Evolutionary conservation across 2,113 vertebrate genomes (phyloP).

Genomic region (Melospiza georgiana): DNA sequence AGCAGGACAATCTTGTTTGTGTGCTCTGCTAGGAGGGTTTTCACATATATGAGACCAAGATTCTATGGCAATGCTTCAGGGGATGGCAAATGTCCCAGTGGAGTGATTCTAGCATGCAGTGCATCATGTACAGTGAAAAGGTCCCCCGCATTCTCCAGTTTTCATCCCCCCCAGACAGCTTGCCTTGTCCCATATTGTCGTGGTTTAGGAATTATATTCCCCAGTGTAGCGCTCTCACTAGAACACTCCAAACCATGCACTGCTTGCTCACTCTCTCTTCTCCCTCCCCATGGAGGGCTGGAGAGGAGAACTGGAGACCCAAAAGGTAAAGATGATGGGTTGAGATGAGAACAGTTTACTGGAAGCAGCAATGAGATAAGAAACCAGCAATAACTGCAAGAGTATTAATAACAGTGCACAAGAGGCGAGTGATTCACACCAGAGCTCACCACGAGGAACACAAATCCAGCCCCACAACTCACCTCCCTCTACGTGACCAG

Average conservation of each 20-base stretch:
- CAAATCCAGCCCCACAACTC: background rate
- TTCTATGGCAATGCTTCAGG: background rate
- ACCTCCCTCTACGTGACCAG: background rate
- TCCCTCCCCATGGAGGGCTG: background rate
- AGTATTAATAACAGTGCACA: background rate
- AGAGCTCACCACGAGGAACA: background rate
- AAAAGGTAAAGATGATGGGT: background rate
- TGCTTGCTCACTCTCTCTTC: background rate
- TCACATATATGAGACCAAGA: background rate
- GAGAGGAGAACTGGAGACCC: background rate
- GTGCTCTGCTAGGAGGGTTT: background rate
- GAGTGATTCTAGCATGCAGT: background rate
- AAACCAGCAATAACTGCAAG: background rate
- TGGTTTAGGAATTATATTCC: background rate
- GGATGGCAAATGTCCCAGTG: background rate
- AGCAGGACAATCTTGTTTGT: background rate
- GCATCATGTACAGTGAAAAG: background rate
- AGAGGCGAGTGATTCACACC: fast-evolving
- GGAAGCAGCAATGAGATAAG: background rate
- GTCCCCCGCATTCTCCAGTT: background rate
- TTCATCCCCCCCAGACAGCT: background rate
- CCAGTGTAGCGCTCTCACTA: fast-evolving
- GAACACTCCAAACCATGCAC: background rate
- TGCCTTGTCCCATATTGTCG: background rate
- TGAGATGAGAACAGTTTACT: background rate